Evolutionary conservation across 2,888 invertebrate genomes (phyloP).

Genomic region (Oeneis ivallda): DNA sequence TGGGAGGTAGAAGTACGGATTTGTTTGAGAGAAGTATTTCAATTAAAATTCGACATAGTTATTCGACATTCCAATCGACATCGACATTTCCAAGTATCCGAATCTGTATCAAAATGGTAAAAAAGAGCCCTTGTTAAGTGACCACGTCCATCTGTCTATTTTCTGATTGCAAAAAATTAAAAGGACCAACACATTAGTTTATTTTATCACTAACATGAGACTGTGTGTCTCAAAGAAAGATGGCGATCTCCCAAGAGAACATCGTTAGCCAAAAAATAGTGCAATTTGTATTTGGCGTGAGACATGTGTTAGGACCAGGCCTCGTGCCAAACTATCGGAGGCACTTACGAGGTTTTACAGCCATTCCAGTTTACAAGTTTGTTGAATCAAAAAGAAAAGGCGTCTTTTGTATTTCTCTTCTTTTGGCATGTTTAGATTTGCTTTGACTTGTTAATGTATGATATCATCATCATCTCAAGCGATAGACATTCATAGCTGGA

Average conservation of each 20-base stretch:
- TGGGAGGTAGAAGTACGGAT: not conserved
- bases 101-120: no score
- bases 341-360: conserved; percentile 19
- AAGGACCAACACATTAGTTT: not conserved
- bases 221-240: conserved; percentile 2
- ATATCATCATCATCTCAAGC: no score
- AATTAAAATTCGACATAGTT: not conserved
- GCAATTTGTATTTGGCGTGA: conserved; percentile 18
- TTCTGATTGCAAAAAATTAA: not conserved
- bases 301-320: conserved; percentile 17
- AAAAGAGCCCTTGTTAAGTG: no score
- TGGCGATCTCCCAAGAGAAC: conserved; percentile 6
- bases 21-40: conserved; percentile 3
- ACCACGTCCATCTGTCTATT: no score
- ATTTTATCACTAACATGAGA: conserved; percentile 8
- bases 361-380: conserved; percentile 21
- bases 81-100: no score
- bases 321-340: conserved; percentile 19
- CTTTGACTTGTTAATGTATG: no score
- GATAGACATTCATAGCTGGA: no score
- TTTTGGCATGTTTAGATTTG: no score
- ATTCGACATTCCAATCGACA: no score
- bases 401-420: not conserved
- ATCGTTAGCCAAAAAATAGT: conserved; percentile 19
- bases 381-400: conserved; percentile 5